phyloP scores from a whole-genome alignment of 2,797 vertebrate species.

The Pseudochromis fuscus region DNA sequence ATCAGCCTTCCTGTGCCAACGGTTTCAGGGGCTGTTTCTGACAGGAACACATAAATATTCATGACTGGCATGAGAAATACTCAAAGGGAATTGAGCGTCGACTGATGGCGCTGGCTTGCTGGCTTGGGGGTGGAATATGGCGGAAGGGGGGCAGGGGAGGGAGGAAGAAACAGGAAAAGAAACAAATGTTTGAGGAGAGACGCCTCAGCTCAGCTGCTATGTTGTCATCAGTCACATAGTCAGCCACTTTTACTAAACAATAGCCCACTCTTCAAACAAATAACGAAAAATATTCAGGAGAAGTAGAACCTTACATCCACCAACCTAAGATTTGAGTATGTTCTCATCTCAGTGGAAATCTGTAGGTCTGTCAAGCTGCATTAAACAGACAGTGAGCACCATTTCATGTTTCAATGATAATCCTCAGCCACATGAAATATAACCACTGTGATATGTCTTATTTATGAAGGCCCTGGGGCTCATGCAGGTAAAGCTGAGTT shows the following conservation, averaged over 20 bases:
- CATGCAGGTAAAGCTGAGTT: not conserved
- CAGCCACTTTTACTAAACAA: constrained; percentile 41
- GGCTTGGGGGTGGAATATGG: constrained; percentile 29
- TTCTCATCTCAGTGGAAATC: constrained; percentile 5
- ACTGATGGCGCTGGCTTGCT: constrained; percentile 41
- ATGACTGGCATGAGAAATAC: constrained; percentile 69
- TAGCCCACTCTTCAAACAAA: constrained; percentile 17
- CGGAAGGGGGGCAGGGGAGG: constrained; percentile 34
- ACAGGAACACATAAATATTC: constrained; percentile 76
- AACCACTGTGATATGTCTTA: not conserved
- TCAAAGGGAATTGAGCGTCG: constrained; percentile 52
- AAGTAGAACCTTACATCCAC: not conserved
- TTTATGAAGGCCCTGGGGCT: constrained; percentile 17
- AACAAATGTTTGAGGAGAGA: constrained; percentile 48
- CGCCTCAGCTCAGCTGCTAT: constrained; percentile 48
- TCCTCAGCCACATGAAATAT: constrained; percentile 1
- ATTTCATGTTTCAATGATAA: not conserved
- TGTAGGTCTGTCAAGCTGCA: constrained; percentile 6
- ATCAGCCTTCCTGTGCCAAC: constrained; percentile 61
- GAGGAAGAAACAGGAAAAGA: constrained; percentile 66
- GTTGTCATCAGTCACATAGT: constrained; percentile 45
- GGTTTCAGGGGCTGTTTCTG: constrained; percentile 57
- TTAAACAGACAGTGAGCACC: not conserved
- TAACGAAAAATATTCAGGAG: constrained; percentile 31
- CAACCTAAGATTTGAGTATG: not conserved